phyloP scores from a whole-genome alignment of 2,888 invertebrate species.

The Caenorhabditis wallacei region DNA sequence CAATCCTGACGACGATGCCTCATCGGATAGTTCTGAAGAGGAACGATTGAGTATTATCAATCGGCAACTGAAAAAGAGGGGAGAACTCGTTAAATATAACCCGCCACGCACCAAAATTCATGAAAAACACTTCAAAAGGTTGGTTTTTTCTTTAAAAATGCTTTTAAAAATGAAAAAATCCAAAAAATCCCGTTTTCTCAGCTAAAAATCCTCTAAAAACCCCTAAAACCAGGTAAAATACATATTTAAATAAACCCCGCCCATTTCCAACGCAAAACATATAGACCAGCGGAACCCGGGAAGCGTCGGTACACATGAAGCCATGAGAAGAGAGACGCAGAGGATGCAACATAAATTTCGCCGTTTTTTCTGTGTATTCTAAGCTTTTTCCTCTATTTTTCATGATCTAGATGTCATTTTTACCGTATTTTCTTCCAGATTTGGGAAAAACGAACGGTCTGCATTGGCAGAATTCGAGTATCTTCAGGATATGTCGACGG shows the following conservation, averaged over 20 bases:
- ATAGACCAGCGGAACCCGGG: conserved; percentile 32
- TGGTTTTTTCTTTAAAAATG: not conserved
- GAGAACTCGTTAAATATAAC: conserved; percentile 65
- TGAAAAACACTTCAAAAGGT: conserved; percentile 65
- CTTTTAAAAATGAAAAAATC: conserved; percentile 6
- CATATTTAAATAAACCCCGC: conserved; percentile 26
- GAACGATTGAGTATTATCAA: conserved; percentile 61
- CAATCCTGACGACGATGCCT: conserved; percentile 41
- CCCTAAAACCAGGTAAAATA: no score
- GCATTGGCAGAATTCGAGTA: conserved; percentile 75
- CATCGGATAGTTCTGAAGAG: conserved; percentile 63
- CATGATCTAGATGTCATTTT: no score
- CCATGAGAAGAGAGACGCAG: conserved; percentile 24
- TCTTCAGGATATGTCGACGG: conserved; percentile 75
- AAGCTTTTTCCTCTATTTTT: not conserved
- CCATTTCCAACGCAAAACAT: conserved; percentile 2
- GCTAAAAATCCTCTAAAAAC: no score
- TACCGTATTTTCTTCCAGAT: conserved; percentile 67
- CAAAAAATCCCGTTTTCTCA: not conserved
- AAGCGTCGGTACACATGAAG: conserved; percentile 5
- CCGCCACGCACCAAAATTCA: conserved; percentile 66
- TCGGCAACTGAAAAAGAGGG: conserved; percentile 65
- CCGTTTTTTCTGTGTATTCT: no score
- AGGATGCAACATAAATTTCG: not conserved
- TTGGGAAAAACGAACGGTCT: conserved; percentile 68